Base-by-base conservation (phyloP, 2,888 invertebrate genomes). In the Papilio gigon region DNA sequence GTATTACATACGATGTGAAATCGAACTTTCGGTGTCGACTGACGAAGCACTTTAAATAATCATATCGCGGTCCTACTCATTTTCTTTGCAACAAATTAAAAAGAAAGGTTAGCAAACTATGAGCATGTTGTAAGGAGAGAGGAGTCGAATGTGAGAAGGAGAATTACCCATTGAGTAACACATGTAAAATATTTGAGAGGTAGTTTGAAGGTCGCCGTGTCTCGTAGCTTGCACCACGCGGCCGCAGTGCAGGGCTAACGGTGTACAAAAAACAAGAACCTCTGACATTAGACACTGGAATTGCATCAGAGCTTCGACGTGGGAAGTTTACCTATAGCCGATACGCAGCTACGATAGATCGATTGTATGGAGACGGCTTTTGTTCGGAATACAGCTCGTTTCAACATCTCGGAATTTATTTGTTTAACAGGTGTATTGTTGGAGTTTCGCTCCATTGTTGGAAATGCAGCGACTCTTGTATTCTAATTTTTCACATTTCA, bases 191-290 rank as follows among this genome's bases (percentile, higher is more conserved):
- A 4, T 40, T 17, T 47, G 11, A 25, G 4, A 12, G 8, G 12
- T 25, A 20, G 33, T 20, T 59, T 12, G 5, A 22, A 20, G 25
- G 0, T 8, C 68, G 69, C 70, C 42, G 6, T 37, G 69, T 47
- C 66, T 70, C 17, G 0, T 75, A 1, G 42, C 76, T 70, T 76
- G 69, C 1, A 20, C 79, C 81, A 75, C 62, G n/a, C 73, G 47
- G 40, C 73, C 63, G 71, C 75, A 76, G 78, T 82, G 83, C 84
- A 85, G 85, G 82, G 82, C 86, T 89, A 90, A 88, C 89, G 88
- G 90, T 86, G 85, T 84, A 88, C 84, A 89, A 90, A 88, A 89
- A 89, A 88, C 87, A 79, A 82, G 83, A 84, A 90, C 89, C 89
- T 88, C 85, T 89, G 90, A 88, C 90, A 90, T 90, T 90, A 90